Conservation (phyloP, 2,797 vertebrate genomes). For the Sciurus carolinensis region DNA sequence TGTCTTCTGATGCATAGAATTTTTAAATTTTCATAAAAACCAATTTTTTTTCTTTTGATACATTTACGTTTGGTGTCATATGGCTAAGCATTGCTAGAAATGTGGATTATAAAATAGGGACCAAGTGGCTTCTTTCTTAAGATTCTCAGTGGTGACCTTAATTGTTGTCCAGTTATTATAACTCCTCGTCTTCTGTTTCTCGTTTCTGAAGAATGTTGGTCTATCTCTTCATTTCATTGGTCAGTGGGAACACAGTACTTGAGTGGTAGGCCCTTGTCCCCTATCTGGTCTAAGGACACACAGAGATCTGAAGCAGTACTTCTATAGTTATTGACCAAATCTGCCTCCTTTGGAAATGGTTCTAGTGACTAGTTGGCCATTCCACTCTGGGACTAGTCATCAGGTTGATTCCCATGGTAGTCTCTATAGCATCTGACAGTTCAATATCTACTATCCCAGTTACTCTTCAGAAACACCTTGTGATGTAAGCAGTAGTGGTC, state of each 20-base stretch:
- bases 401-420: neutral
- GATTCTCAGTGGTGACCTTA: neutral
- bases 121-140: neutral
- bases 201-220: neutral
- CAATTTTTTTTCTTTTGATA: neutral
- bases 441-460: neutral
- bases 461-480: neutral
- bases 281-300: neutral
- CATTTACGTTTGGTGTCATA: neutral
- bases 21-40: neutral
- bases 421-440: neutral
- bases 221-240: slow-evolving; percentile 14
- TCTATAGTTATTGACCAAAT: neutral
- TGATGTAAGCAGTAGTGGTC: neutral
- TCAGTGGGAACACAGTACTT: neutral
- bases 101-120: neutral
- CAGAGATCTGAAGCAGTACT: neutral
- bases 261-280: neutral
- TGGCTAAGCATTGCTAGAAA: slow-evolving; percentile 19
- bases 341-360: neutral
- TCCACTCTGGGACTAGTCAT: neutral
- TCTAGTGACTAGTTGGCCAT: neutral
- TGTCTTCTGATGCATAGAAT: neutral
- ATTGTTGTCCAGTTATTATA: neutral
- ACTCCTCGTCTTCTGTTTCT: neutral